These are phyloP conservation scores for Neuroterus valhalla DNA, from an alignment of 1,140 invertebrate species.

Conservation along the genomic window DNA sequence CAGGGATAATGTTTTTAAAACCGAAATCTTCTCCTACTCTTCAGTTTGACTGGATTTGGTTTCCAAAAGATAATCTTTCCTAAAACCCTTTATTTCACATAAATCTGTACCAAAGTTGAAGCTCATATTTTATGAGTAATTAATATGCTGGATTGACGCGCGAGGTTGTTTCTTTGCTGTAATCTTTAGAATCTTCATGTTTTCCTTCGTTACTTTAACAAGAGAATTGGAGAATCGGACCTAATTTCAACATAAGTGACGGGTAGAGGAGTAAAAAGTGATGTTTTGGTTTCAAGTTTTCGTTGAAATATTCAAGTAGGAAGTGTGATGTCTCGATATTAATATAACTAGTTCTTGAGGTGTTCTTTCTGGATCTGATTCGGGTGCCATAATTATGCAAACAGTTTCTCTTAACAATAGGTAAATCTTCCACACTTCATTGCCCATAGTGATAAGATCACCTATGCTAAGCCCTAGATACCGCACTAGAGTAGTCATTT, in stretches of 20 bases:
- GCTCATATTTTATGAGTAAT: constrained; percentile 35
- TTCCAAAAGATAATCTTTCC: constrained; percentile 23
- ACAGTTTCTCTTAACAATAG: constrained; percentile 38
- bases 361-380: constrained; percentile 21
- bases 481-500: constrained; percentile 49
- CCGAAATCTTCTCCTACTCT: background rate
- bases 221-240: constrained; percentile 40
- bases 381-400: constrained; percentile 37
- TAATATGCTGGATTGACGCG: constrained; percentile 36
- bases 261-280: constrained; percentile 41
- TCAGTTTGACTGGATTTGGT: background rate
- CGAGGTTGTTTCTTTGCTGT: constrained; percentile 36
- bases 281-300: constrained; percentile 39
- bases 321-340: constrained; percentile 25
- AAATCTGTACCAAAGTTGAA: constrained; percentile 39
- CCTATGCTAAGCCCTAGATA: constrained; percentile 54
- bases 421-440: constrained; percentile 46
- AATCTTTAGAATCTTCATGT: constrained; percentile 39
- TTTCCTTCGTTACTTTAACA: constrained; percentile 34
- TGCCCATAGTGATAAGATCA: constrained; percentile 43
- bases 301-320: constrained; percentile 43
- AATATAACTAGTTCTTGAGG: background rate
- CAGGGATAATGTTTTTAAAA: background rate
- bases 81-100: constrained; percentile 32
- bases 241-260: constrained; percentile 33